A percentile compares a stretch with the other conserved stretches of the same genome.
These are phyloP conservation scores for Argyresthia goedartella DNA, from an alignment of 2,888 invertebrate genomes.

Conservation along the genomic window DNA sequence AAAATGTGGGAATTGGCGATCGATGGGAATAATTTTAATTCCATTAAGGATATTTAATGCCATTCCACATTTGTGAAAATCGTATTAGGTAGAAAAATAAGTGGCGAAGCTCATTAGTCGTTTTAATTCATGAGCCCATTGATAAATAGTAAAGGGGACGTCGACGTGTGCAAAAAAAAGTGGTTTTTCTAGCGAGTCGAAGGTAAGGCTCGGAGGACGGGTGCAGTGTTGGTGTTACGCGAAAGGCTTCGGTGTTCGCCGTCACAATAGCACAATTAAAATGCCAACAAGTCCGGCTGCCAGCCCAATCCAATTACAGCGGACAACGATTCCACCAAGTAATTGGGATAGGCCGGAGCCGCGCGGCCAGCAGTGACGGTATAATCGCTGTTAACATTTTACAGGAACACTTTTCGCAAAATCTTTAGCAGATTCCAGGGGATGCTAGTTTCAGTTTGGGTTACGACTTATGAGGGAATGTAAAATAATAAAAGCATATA, in stretches of 20 bases:
- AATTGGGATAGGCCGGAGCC: conserved; percentile 46
- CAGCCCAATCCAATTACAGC: conserved; percentile 68
- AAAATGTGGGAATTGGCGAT: conserved; percentile 33
- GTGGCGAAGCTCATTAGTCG: conserved; percentile 15
- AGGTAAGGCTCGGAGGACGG: conserved; percentile 40
- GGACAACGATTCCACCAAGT: conserved; percentile 68
- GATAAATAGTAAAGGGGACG: conserved; percentile 22
- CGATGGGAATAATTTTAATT: too few species aligned
- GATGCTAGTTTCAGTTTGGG: too few species aligned
- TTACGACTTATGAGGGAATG: too few species aligned
- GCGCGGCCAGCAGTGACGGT: conserved; percentile 1
- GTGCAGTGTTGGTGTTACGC: conserved; percentile 16
- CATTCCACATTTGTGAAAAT: conserved; percentile 3
- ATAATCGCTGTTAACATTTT: conserved; percentile 6
- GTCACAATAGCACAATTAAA: conserved; percentile 72
- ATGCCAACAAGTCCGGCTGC: conserved; percentile 69
- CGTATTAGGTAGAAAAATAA: conserved; percentile 1
- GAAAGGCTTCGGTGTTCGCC: conserved; percentile 47
- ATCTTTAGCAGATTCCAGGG: background rate
- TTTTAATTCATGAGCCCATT: conserved; percentile 13
- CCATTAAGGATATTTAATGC: too few species aligned
- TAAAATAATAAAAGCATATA: too few species aligned
- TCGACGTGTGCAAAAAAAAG: conserved; percentile 40
- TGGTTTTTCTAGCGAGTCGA: conserved; percentile 38
- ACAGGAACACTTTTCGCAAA: conserved; percentile 4